Base-by-base conservation (phyloP, 2,888 invertebrate genomes). In the Dryocosmus kuriphilus region DNA sequence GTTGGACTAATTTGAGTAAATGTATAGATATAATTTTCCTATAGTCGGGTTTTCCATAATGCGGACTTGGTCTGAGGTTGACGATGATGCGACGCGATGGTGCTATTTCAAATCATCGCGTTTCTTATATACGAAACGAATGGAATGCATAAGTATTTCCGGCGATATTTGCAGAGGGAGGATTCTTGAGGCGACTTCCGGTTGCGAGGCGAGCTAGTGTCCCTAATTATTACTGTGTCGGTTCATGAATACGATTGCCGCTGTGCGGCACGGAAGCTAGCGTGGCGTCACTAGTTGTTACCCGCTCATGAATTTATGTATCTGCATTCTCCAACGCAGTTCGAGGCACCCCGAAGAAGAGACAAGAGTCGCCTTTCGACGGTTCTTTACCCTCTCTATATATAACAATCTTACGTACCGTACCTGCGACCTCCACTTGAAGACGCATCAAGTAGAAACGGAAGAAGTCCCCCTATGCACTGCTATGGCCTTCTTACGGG, bases 191-290 rank as follows among this genome's bases (percentile, higher is more conserved):
- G 89, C 89, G 90, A 91, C 91, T 91, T 91, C 91, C 91, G 91
- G 88, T 89, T 90, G 89, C 85, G 88, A 90, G 88, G 90, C 88
- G 89, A 89, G 90, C 89, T 89, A 90, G 90, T 91, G 91, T 91
- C 91, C 91, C 89, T 91, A 91, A 91, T 91, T n/a, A n/a, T n/a
- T 91, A 91, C 91, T 91, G 91, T 91, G 91, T 91, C 90, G 91
- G 90, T 90, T 91, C 91, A 90, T 91, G 91, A 91, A 91, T 91
- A 91, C 90, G 90, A 91, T 90, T 90, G 91, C 91, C 83, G 86
- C 84, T 79, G 80, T 80, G 85, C 88, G 86, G 90, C 90, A 91
- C 91, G 91, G 91, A 91, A 91, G 90, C 89, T 90, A 90, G 90
- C 91, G 89, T 91, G 91, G 90, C 91, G 90, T 91, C 91, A 91